Evolutionary conservation across 2,888 invertebrate species (phyloP).

Genomic region (Corythucha ciliata): DNA sequence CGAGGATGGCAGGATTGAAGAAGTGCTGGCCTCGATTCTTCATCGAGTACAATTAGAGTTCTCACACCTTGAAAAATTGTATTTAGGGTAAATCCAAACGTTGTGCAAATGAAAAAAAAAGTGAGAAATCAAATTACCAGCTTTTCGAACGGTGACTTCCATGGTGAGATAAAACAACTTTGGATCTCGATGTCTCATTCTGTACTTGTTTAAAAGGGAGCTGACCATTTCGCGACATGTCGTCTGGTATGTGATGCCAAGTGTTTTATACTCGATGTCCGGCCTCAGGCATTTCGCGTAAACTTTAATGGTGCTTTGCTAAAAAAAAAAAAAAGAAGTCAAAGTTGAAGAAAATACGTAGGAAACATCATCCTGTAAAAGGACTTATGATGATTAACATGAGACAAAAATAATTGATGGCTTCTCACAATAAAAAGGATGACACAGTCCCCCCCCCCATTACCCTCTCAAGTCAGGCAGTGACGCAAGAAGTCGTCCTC

Average conservation of each 20-base stretch:
- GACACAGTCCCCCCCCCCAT: too few relatives aligned
- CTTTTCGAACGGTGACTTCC: constrained; percentile 81
- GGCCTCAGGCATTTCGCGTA: constrained; percentile 80
- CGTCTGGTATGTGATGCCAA: constrained; percentile 80
- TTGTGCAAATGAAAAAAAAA: too few relatives aligned
- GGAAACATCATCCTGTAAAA: too few relatives aligned
- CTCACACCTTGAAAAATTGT: constrained; percentile 50
- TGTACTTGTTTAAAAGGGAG: constrained; percentile 75
- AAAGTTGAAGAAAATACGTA: too few relatives aligned
- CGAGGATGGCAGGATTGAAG: constrained; percentile 88
- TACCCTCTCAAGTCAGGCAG: too few relatives aligned
- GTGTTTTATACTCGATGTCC: constrained; percentile 92
- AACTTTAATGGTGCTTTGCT: constrained; percentile 84
- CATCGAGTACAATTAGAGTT: constrained; percentile 73
- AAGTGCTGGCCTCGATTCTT: constrained; percentile 80
- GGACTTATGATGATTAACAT: too few relatives aligned
- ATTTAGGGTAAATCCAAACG: neutral
- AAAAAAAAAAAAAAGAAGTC: constrained; percentile 38
- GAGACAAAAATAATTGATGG: too few relatives aligned
- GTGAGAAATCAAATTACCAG: constrained; percentile 41
- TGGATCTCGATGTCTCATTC: constrained; percentile 86
- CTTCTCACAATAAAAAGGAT: too few relatives aligned
- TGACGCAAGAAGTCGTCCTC: too few relatives aligned
- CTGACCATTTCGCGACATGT: constrained; percentile 78
- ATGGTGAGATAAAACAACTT: constrained; percentile 87